These are phyloP conservation scores for Melieria omissa DNA, from an alignment of 2,888 invertebrate genomes.

Conservation along the genomic window DNA sequence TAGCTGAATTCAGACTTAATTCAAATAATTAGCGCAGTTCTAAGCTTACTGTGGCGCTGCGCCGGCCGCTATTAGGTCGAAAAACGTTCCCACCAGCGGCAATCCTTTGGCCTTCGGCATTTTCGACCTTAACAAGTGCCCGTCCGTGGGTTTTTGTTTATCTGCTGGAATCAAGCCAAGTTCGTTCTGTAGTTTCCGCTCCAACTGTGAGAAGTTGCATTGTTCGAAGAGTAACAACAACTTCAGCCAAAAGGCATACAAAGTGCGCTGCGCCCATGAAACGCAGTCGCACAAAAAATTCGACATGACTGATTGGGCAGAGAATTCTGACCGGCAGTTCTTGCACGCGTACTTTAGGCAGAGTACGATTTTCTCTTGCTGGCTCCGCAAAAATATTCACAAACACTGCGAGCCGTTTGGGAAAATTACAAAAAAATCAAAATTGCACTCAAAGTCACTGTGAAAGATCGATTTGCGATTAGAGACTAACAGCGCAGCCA, in stretches of 20 bases:
- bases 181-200: neutral
- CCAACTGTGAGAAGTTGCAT: constrained; percentile 6
- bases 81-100: constrained; percentile 70
- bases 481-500: neutral
- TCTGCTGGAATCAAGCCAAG: neutral
- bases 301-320: constrained; percentile 17
- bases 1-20: no score
- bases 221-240: constrained; percentile 8
- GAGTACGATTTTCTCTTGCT: neutral
- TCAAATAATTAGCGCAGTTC: no score
- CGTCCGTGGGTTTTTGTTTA: neutral
- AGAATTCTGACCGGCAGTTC: constrained; percentile 10
- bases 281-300: constrained; percentile 12
- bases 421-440: neutral
- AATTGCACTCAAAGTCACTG: neutral
- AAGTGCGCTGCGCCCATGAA: constrained; percentile 17
- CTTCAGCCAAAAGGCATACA: constrained; percentile 29
- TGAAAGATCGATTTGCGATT: neutral
- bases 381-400: neutral
- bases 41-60: constrained; percentile 69
- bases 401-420: neutral
- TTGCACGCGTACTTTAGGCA: neutral
- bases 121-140: neutral
- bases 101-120: constrained; percentile 68
- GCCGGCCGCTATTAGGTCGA: constrained; percentile 71